Conservation (phyloP, 2,888 invertebrate genomes). For the Netelia inedita region DNA sequence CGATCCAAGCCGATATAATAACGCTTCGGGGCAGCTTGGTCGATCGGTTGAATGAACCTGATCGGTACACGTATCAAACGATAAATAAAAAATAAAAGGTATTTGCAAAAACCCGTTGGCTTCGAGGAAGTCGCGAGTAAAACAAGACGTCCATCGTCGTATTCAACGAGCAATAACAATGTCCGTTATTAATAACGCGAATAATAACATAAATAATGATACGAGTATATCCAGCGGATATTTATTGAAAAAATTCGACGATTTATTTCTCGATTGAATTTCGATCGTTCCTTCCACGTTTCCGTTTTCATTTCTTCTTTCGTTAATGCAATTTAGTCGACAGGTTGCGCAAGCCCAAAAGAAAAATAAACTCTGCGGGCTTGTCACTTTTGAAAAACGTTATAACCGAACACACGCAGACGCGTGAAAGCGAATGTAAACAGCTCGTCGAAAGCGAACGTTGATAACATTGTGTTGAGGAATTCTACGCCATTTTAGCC, state of each 20-base stretch:
- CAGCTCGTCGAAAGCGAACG: constrained; percentile 12
- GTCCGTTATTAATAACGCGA: constrained; percentile 11
- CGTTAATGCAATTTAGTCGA: constrained; percentile 17
- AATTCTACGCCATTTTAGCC: too few species aligned
- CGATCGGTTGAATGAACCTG: not conserved
- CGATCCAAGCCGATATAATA: not conserved
- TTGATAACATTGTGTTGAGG: not conserved
- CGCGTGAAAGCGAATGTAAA: constrained; percentile 43
- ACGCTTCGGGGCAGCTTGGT: not conserved
- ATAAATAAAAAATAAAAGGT: not conserved
- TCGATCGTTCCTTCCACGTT: not conserved
- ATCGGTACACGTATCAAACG: not conserved
- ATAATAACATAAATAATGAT: not conserved
- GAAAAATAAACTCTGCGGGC: constrained; percentile 18
- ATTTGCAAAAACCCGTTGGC: not conserved
- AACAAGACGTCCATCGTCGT: constrained; percentile 20
- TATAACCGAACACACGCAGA: constrained; percentile 22
- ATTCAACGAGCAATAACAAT: constrained; percentile 5
- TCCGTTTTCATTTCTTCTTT: constrained; percentile 2
- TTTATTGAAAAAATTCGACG: not conserved
- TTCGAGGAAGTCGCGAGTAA: constrained; percentile 37
- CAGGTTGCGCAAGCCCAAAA: constrained; percentile 1
- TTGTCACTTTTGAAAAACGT: constrained; percentile 30
- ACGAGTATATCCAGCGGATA: constrained; percentile 11
- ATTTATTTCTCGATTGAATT: not conserved